Base-by-base conservation (phyloP, 1,140 invertebrate genomes). In the Drosophila quadrilineata region DNA sequence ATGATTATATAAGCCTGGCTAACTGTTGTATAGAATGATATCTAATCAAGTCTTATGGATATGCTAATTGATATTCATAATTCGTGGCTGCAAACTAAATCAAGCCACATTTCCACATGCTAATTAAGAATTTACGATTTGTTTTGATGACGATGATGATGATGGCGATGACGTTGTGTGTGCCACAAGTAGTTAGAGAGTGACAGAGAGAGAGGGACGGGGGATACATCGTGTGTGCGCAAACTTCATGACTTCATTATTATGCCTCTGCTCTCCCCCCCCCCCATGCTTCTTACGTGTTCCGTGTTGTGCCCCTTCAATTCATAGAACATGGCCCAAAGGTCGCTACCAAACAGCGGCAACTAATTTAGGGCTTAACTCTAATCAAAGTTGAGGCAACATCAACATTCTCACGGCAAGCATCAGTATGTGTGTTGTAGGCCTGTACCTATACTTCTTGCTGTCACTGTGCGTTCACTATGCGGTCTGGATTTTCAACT, bases 351-450 rank as follows among this genome's bases (percentile, higher is more conserved):
- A 38, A 66, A 64, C 74, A 54, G 62, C 26, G 53, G 29, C 79
- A 85, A 85, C 79, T 84, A 84, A 84, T 84, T 85, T 75, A 57
- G 63, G 74, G 79, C 79, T 84, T 84, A 84, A 67, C 66, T 85
- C 70, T 85, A 84, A 84, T 84, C 79, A 84, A 85, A 74, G 65
- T 74, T 70, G 65, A 84, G n/a, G 71, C 69, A 80, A 68, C 71
- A 35, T 28, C 52, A 43, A 41, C 45, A 76, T 56, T 76, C 77
- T 58, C 77, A 73, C 65, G 43, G 43, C 33, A 9, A 26, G 10
- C 41, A 21, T 52, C 16, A 12, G 22, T 40, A 40, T 41, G 24
- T 31, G n/a, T 52, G 21, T 38, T 38, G 22, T 10, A 33, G 9
- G 48, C 35, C 17, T 46, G 26, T 19, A 36, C 16, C 12, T 45